Evolutionary conservation across 64 coral and sea anemone genomes (phyloP).

Genomic region (Dendronephthya gigantea): DNA sequence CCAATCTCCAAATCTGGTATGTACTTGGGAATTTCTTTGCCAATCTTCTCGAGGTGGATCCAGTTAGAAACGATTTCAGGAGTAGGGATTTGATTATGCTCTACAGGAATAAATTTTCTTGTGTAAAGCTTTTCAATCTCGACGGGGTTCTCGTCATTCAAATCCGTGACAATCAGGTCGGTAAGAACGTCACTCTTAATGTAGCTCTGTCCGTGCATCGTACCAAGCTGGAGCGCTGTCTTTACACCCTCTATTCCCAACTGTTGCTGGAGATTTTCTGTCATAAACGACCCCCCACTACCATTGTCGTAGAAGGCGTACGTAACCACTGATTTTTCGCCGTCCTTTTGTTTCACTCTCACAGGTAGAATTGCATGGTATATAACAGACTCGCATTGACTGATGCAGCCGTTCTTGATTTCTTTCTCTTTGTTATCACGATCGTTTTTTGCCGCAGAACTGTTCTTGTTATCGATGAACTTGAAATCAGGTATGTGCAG

Average conservation of each 20-base stretch:
- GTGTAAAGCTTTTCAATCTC: not conserved
- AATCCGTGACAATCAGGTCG: not conserved
- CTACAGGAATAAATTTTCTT: not conserved
- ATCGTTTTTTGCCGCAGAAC: too few species aligned
- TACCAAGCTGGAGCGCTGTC: too few species aligned
- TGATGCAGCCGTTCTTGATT: too few species aligned
- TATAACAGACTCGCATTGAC: too few species aligned
- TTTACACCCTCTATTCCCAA: too few species aligned
- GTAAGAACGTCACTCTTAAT: not conserved
- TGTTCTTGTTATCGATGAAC: too few species aligned
- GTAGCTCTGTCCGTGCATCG: not conserved
- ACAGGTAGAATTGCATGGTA: slow-evolving; percentile 10
- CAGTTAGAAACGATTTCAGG: not conserved
- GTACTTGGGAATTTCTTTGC: too few species aligned
- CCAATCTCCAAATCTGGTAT: too few species aligned
- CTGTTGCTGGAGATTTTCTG: not conserved
- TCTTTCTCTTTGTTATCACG: too few species aligned
- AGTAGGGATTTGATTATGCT: too few species aligned
- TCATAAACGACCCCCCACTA: not conserved
- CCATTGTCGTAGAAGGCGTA: slow-evolving; percentile 21
- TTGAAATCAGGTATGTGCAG: too few species aligned
- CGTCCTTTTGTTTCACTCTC: not conserved
- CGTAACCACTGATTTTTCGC: not conserved
- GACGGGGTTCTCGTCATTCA: not conserved
- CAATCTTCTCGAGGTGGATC: too few species aligned